Base-by-base conservation (phyloP, 2,113 vertebrate genomes). In the Cebidichthys violaceus region DNA sequence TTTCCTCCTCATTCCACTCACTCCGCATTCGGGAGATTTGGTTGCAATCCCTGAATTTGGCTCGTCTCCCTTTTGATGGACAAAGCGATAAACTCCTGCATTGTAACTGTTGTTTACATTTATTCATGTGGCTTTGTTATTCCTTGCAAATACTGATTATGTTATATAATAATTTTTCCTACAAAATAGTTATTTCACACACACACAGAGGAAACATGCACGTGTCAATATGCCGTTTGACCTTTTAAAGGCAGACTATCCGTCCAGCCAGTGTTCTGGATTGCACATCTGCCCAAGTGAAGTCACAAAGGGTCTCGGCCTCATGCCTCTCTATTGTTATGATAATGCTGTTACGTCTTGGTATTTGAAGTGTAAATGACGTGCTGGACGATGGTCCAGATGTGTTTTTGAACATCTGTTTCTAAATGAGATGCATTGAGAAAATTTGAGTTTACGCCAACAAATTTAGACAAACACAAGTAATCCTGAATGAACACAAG, bases 271-370 rank as follows among this genome's bases (percentile, higher is more conserved):
- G 27, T 67, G 55, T 43, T 66, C 47, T 74, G 70, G 65, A 64
- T 68, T 66, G 66, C 87, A 90, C 89, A 83, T 90, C 82, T 88
- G 85, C 83, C 77, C 60, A 69, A 65, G 27, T 62, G 66, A 80
- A 68, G 76, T 85, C 84, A 72, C 60, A n/a, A 14, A 73, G 71
- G 80, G 78, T 75, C 47, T 20, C 15, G 66, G 67, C 81, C 62
- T 78, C 29, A 67, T 74, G 84, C 57, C 55, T 67, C 60, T 71
- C 60, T 65, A 50, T 92, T 90, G 83, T 91, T 47, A 89, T 92
- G 91, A 54, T 91, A 91, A 94, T 88, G 72, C 7, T 4, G 20
- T 14, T 64, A 37, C 2, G 35, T 83, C 37, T 59, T 72, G 67
- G 75, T 82, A 61, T 83, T 88, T 88, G 80, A 77, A 31, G 55